Percentiles rank a stretch among this genome's conserved stretches.
These are phyloP conservation scores for Mythimna loreyi DNA, from an alignment of 2,888 invertebrate genomes.

Conservation along the genomic window DNA sequence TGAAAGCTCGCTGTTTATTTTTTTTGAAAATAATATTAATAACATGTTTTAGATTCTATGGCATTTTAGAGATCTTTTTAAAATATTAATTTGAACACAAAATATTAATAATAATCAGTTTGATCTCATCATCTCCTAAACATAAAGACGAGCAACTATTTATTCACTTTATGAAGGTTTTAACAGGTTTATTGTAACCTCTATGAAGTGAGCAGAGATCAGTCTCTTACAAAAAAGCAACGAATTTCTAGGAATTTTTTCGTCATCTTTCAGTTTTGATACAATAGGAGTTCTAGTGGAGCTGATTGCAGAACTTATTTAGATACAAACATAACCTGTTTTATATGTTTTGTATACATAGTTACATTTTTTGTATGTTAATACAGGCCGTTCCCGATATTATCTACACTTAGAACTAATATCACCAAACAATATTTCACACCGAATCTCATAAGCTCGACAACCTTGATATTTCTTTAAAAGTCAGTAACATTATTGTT, in stretches of 20 bases:
- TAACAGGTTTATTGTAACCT: not conserved
- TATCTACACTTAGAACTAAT: constrained; percentile 85
- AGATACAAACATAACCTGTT: constrained; percentile 32
- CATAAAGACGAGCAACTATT: constrained; percentile 6
- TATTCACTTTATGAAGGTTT: constrained; percentile 6
- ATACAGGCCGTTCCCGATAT: constrained; percentile 70
- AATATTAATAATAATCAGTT: constrained; percentile 2
- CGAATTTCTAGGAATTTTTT: not conserved
- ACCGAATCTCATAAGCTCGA: constrained; percentile 87
- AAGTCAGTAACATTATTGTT: constrained; percentile 74
- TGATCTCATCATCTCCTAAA: constrained; percentile 15
- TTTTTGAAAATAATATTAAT: constrained; percentile 23
- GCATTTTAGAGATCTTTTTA: constrained; percentile 7
- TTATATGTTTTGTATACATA: constrained; percentile 52
- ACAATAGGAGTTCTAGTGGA: constrained; percentile 1
- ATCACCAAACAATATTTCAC: constrained; percentile 81
- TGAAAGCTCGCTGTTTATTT: constrained; percentile 33
- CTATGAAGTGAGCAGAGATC: constrained; percentile 27
- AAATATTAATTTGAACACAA: not conserved
- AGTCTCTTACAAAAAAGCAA: constrained; percentile 40
- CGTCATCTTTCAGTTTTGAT: constrained; percentile 6
- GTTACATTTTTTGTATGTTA: constrained; percentile 59
- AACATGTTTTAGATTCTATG: not conserved
- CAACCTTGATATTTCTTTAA: constrained; percentile 78
- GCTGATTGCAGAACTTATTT: constrained; percentile 14